Evolutionary conservation across 2,113 vertebrate genomes (phyloP), one percentile per base, ranked within the genome.

Genomic region (Tachysurus fulvidraco): DNA sequence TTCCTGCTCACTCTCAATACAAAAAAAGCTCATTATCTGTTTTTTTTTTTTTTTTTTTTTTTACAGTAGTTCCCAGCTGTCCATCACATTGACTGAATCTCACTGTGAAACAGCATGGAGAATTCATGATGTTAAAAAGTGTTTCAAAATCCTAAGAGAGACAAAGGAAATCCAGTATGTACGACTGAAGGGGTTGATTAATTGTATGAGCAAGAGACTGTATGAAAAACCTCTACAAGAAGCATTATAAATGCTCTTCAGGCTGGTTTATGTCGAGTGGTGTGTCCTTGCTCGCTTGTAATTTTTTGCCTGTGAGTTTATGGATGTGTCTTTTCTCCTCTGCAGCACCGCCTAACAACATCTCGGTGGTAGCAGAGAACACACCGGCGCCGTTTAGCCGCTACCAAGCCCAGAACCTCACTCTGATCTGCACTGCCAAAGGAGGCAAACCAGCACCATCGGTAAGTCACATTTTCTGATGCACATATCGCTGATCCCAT

Each of bases 351-450:
- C 98, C 98, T 0, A 96, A 96, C 12, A 98, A 98, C 92, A 99
- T 99, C 86, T 97, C 97, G 0, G 96, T 99, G 90, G 91, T 97
- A 59, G 97, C 98, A 0, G 97, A 97, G 0, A 96, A 98, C 91
- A 94, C 96, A 0, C 98, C 97, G 0, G 96, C 98, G 0, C 96
- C 96, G 5, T 99, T 99, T 94, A 99, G 97, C 93, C 97, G 97
- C 88, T 99, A 99, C 94, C 97, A 99, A 91, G 97, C 98, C 0
- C 98, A 98, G 95, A 99, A 99, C 94, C 96, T 99, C 93, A 99
- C 98, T 0, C 94, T 99, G 86, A 94, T 98, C 91, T 99, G 98
- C 89, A 97, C 97, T 5, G 98, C 98, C 67, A 97, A 97, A 0
- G 98, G 98, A 50, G 98, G 97, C 81, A 99, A 99, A 25, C 98